Percentiles rank a stretch among this genome's conserved stretches.
Evolutionary conservation across 2,888 invertebrate genomes (phyloP).

Genomic region (Ophion slaviceki): DNA sequence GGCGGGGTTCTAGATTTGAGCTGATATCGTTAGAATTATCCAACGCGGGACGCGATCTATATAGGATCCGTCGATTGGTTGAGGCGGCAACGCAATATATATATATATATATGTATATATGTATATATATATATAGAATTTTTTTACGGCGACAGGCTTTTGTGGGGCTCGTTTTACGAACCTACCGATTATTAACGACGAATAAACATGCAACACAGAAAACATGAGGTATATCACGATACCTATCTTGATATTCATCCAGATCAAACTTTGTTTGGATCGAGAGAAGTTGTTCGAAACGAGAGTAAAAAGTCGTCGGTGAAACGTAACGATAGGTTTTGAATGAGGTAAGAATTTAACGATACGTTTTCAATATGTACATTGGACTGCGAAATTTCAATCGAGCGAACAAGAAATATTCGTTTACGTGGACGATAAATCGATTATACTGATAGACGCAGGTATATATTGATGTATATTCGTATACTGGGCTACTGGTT

Average conservation of each 20-base stretch:
- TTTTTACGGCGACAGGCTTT: too few relatives aligned
- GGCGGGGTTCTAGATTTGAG: conserved; percentile 57
- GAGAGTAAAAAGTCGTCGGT: neutral
- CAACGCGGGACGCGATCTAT: conserved; percentile 7
- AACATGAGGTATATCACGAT: neutral
- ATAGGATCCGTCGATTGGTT: neutral
- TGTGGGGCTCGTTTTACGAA: conserved; percentile 34
- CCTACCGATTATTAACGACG: conserved; percentile 42
- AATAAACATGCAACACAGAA: conserved; percentile 57
- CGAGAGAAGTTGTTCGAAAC: neutral
- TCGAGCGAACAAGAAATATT: neutral
- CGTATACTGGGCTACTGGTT: too few relatives aligned
- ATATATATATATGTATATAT: neutral
- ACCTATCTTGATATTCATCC: neutral
- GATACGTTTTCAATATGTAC: neutral
- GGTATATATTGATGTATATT: too few relatives aligned
- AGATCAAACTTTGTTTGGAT: neutral
- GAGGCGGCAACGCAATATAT: neutral
- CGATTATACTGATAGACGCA: too few relatives aligned
- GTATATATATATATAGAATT: neutral
- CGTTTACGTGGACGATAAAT: too few relatives aligned
- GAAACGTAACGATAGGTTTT: neutral
- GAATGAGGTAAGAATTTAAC: neutral
- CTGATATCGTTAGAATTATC: conserved; percentile 34
- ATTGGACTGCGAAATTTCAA: neutral